A percentile compares a stretch with the other conserved stretches of the same genome.
phyloP scores from a whole-genome alignment of 2,797 vertebrate species.

The Melanogrammus aeglefinus region DNA sequence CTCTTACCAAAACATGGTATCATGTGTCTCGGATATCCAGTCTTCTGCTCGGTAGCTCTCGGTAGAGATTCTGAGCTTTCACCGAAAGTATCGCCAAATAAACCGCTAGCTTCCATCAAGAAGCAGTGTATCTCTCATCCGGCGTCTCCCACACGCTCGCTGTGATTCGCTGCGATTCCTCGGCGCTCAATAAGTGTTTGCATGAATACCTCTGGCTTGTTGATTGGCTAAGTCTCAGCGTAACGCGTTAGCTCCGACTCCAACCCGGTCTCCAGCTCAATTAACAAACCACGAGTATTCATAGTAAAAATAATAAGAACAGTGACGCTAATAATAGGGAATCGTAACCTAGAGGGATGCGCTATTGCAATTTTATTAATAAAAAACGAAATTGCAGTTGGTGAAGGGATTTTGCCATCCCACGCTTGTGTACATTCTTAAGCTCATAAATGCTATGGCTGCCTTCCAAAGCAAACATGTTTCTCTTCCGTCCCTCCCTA shows the following conservation, averaged over 20 bases:
- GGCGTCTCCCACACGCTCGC: neutral
- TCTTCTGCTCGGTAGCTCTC: neutral
- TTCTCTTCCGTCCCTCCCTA: constrained; percentile 33
- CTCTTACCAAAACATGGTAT: neutral
- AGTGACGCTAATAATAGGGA: neutral
- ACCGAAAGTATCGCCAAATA: neutral
- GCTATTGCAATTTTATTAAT: neutral
- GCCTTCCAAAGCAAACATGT: constrained; percentile 46
- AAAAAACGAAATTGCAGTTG: too few relatives aligned
- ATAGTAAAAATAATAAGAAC: neutral
- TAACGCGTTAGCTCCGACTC: neutral
- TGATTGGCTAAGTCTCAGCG: neutral
- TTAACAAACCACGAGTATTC: neutral
- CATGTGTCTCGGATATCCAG: neutral
- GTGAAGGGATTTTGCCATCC: constrained; percentile 17
- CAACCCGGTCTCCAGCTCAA: neutral
- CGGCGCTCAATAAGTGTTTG: neutral
- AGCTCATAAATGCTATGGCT: constrained; percentile 43
- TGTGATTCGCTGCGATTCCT: neutral
- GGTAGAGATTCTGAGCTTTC: neutral
- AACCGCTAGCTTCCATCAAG: neutral
- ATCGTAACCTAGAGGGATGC: neutral
- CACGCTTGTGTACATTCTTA: constrained; percentile 30
- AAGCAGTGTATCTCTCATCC: too few relatives aligned
- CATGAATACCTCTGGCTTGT: neutral